These are phyloP conservation scores for Glaucidium brasilianum DNA, from an alignment of 2,113 vertebrate species.

Conservation along the genomic window DNA sequence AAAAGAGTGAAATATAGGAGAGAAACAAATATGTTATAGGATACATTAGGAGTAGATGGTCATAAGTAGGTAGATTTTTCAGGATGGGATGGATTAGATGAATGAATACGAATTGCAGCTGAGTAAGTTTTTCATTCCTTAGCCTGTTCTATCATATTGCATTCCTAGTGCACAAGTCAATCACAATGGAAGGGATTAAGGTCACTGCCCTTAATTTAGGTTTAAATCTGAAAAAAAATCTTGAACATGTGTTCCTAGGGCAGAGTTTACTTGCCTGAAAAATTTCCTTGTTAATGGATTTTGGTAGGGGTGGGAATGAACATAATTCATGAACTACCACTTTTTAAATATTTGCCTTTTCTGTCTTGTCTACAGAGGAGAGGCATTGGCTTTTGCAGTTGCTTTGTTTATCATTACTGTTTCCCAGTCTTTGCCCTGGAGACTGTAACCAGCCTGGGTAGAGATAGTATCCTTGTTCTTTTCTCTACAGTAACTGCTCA, in stretches of 20 bases:
- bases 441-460: not conserved
- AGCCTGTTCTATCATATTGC: not conserved
- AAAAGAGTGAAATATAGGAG: not conserved
- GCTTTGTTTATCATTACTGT: slow-evolving; percentile 23
- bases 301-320: not conserved
- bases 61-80: not conserved
- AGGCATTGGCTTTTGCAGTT: not conserved
- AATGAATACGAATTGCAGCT: not conserved
- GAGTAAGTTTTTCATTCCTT: slow-evolving; percentile 38
- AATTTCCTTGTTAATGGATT: not conserved
- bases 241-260: slow-evolving; percentile 18
- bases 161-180: slow-evolving; percentile 2
- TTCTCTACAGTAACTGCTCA: not conserved
- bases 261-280: slow-evolving; percentile 21
- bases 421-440: slow-evolving; percentile 11
- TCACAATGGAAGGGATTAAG: slow-evolving; percentile 40
- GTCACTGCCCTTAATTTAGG: slow-evolving; percentile 42
- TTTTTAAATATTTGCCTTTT: slow-evolving; percentile 36
- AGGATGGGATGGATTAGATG: not conserved
- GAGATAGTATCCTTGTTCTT: slow-evolving; percentile 37
- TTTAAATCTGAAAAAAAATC: slow-evolving; percentile 3
- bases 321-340: not conserved
- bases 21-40: not conserved
- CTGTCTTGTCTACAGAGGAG: not conserved
- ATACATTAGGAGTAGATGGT: not conserved